Evolutionary conservation across 2,888 invertebrate genomes (phyloP).

Genomic region (Linnaemya tessellans): DNA sequence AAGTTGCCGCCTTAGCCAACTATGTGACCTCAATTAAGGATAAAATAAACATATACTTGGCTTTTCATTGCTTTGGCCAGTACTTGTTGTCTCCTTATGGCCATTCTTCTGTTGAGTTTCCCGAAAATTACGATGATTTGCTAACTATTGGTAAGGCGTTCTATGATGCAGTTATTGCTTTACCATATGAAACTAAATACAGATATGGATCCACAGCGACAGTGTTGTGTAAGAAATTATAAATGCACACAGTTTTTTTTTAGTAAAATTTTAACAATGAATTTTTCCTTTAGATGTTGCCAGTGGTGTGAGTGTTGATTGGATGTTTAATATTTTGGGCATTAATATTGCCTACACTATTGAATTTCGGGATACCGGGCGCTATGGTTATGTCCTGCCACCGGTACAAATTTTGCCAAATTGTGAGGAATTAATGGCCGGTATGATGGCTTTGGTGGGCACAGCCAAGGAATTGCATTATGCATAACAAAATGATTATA

Average conservation of each 20-base stretch:
- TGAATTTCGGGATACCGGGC: constrained; percentile 87
- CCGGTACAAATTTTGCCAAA: constrained; percentile 86
- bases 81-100: constrained; percentile 86
- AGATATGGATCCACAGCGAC: constrained; percentile 85
- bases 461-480: constrained; percentile 84
- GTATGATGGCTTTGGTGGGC: constrained; percentile 84
- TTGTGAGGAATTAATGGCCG: constrained; percentile 85
- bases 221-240: constrained; percentile 84
- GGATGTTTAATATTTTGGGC: constrained; percentile 84
- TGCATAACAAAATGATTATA: constrained; percentile 75
- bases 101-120: constrained; percentile 80
- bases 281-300: constrained; percentile 80
- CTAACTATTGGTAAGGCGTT: constrained; percentile 84
- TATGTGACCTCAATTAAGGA: constrained; percentile 83
- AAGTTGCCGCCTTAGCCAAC: constrained; percentile 84
- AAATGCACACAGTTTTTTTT: neutral
- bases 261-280: neutral
- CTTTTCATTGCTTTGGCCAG: constrained; percentile 88
- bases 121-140: constrained; percentile 84
- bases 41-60: constrained; percentile 84
- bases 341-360: constrained; percentile 85
- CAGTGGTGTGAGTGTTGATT: constrained; percentile 84
- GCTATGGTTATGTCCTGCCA: constrained; percentile 88
- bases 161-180: constrained; percentile 83
- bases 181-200: constrained; percentile 84